Evolutionary conservation across 2,797 vertebrate species (phyloP), one percentile per base, ranked within the genome.

Genomic region (Tinamus major): DNA sequence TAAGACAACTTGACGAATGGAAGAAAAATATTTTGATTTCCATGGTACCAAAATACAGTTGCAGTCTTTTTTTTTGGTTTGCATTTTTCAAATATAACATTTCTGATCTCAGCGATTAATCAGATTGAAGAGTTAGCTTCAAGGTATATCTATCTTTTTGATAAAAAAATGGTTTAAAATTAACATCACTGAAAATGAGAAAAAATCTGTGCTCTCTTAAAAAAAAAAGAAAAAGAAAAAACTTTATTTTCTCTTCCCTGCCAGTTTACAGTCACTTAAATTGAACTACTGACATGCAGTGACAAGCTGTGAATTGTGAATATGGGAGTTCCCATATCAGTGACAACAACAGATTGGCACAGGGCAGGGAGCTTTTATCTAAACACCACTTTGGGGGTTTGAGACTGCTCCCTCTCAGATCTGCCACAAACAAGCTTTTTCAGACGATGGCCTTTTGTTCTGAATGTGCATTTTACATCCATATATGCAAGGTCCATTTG

Each of bases 401-500:
- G 29, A n/a, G 46, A n/a, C 29, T 1, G 31, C 2, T 55, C 8
- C 27, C 29, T 33, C 56, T 14, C 8, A 19, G 58, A 49, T 39
- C 61, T 87, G 9, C 48, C 21, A 68, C 31, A 29, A 85, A 23
- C n/a, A 62, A 51, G 26, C 31, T 37, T 88, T 89, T 89, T 79
- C 35, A 44, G 46, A 35, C 29, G 20, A 20, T 7, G 9, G 39
- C 7, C n/a, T 63, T 67, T 63, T 77, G 21, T 69, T 81, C 41
- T 78, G 41, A 77, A 56, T 26, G 59, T 68, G n/a, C 53, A 19
- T 62, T 44, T 81, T 39, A 49, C n/a, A 35, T 21, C 2, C 23
- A 23, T 31, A 9, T 26, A 12, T 75, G 56, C 37, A 64, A 64
- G 64, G 16, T 7, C 31, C 13, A 5, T 37, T 53, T 78, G 4